Evolutionary conservation across 2,113 vertebrate genomes (phyloP).

Genomic region (Pantherophis guttatus): DNA sequence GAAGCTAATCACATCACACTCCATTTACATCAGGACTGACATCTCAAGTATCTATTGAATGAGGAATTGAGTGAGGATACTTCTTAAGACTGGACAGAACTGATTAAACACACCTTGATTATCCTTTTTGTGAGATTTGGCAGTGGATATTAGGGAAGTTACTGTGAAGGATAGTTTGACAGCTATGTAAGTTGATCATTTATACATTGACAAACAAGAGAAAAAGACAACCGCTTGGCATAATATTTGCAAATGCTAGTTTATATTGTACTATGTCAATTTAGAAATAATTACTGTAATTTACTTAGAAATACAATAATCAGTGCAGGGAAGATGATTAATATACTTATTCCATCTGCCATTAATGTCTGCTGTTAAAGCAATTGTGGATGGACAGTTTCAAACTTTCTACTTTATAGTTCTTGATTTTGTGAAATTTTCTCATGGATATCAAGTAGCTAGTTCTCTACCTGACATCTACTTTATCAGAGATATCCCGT

Average conservation of each 20-base stretch:
- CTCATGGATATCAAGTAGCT: background rate
- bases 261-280: background rate
- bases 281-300: background rate
- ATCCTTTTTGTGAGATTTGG: constrained; percentile 8
- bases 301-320: background rate
- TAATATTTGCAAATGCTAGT: background rate
- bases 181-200: background rate
- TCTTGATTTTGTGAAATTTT: background rate
- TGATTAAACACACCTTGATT: constrained; percentile 11
- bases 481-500: background rate
- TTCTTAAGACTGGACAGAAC: background rate
- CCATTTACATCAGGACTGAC: background rate
- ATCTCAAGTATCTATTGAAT: constrained; percentile 21
- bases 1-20: background rate
- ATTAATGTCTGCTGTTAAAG: background rate
- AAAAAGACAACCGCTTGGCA: background rate
- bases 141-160: background rate
- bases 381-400: background rate
- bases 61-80: constrained; percentile 17
- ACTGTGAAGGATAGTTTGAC: background rate
- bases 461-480: background rate
- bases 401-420: background rate
- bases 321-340: background rate
- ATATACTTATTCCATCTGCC: background rate
- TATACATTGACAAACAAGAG: background rate